These are phyloP conservation scores for Limonius californicus DNA, from an alignment of 1,140 invertebrate genomes.

Conservation along the genomic window DNA sequence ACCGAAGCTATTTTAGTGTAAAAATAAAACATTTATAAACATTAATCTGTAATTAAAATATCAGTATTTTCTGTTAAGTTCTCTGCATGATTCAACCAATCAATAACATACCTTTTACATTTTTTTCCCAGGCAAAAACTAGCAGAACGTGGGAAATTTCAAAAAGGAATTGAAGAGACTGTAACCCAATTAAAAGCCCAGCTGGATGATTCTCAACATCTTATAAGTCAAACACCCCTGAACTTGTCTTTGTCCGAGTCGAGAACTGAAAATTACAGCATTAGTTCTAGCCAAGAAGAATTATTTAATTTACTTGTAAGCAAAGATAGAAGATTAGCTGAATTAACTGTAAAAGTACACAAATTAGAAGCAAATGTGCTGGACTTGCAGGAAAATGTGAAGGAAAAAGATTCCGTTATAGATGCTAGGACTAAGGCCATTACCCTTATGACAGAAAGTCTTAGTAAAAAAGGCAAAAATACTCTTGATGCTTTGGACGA, in stretches of 20 bases:
- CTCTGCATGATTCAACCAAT: too few relatives aligned
- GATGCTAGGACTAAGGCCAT: conserved; percentile 78
- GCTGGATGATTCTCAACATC: conserved; percentile 46
- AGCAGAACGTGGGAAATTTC: conserved; percentile 47
- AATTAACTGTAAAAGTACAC: conserved; percentile 53
- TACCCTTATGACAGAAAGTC: conserved; percentile 70
- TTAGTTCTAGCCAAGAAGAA: conserved; percentile 39
- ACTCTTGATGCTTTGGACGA: conserved; percentile 70
- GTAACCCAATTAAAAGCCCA: conserved; percentile 48
- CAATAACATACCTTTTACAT: too few relatives aligned
- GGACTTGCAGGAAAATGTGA: conserved; percentile 73
- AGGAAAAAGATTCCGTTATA: conserved; percentile 83
- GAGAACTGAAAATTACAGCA: conserved; percentile 42
- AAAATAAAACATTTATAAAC: too few relatives aligned
- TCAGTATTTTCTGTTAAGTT: too few relatives aligned
- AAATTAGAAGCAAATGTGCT: conserved; percentile 63
- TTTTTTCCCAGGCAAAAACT: conserved; percentile 42
- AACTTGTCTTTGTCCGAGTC: conserved; percentile 41
- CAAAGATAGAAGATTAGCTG: conserved; percentile 51
- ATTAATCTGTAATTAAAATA: too few relatives aligned
- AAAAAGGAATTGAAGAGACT: conserved; percentile 49
- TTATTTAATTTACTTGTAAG: conserved; percentile 44
- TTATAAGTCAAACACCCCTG: conserved; percentile 41
- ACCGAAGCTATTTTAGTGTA: too few relatives aligned
- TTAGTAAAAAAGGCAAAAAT: conserved; percentile 68